These are phyloP conservation scores for Drosophila sp. DNA, from an alignment of 1,140 invertebrate genomes.

Conservation along the genomic window DNA sequence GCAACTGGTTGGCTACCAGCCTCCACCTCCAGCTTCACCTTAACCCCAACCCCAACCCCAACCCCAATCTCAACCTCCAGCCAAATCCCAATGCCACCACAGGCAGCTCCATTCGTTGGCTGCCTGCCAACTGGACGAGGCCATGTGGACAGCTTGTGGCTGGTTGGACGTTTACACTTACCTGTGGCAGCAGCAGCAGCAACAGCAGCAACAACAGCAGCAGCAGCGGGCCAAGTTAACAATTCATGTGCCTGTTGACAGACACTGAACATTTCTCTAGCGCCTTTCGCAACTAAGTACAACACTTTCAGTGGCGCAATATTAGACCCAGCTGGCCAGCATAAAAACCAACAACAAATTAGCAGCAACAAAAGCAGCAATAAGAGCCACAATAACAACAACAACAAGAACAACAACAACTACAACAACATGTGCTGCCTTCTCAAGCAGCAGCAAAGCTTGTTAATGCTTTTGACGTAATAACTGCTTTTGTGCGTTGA, in stretches of 20 bases:
- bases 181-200: slow-evolving; percentile 29
- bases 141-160: slow-evolving; percentile 23
- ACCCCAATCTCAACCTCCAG: background rate
- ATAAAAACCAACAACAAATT: background rate
- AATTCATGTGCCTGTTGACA: slow-evolving; percentile 55
- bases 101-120: slow-evolving; percentile 23
- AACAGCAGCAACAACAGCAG: background rate
- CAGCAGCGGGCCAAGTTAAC: slow-evolving; percentile 30
- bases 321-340: slow-evolving; percentile 23
- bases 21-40: slow-evolving; percentile 13
- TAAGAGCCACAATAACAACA: background rate
- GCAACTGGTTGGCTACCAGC: slow-evolving; percentile 67
- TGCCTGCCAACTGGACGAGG: slow-evolving; percentile 33
- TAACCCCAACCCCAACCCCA: background rate
- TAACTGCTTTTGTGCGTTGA: slow-evolving; percentile 33
- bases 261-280: slow-evolving; percentile 38
- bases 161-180: slow-evolving; percentile 29
- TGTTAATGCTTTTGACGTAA: slow-evolving; percentile 30
- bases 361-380: background rate
- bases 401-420: background rate
- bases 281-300: slow-evolving; percentile 8
- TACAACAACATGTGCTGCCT: background rate
- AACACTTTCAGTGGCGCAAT: slow-evolving; percentile 10
- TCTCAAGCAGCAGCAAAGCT: slow-evolving; percentile 1
- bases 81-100: background rate